Percentiles rank a stretch among this genome's conserved stretches.
Conservation (phyloP, 2,797 vertebrate genomes). For the Hylomyscus alleni region DNA sequence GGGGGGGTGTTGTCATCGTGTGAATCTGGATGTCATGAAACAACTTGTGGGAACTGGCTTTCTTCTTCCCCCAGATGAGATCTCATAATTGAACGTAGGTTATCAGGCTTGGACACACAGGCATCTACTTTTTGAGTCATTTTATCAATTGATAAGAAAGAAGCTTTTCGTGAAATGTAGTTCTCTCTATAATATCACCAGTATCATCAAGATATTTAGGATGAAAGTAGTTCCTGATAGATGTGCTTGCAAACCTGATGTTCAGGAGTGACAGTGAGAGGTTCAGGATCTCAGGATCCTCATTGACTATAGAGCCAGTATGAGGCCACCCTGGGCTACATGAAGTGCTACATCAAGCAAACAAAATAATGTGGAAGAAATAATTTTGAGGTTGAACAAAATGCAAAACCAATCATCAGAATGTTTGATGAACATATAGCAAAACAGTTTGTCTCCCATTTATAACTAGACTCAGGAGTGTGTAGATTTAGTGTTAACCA, state of each 20-base stretch:
- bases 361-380: background rate
- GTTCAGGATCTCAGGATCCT: background rate
- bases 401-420: background rate
- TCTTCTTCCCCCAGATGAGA: background rate
- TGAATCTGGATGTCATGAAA: too few relatives aligned
- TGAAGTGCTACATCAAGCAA: background rate
- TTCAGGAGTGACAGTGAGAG: background rate
- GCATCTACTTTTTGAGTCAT: background rate
- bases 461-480: background rate
- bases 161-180: background rate
- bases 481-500: background rate
- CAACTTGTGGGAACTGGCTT: too few relatives aligned
- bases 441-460: background rate
- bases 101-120: background rate
- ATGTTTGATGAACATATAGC: background rate
- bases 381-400: background rate
- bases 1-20: background rate
- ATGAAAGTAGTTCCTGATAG: background rate
- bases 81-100: background rate
- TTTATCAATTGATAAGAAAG: background rate
- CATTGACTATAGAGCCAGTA: background rate
- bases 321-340: background rate
- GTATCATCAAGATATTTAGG: slow-evolving; percentile 20
- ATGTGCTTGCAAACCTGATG: background rate
- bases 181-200: background rate